These are phyloP conservation scores for Phyllopteryx taeniolatus DNA, from an alignment of 2,113 vertebrate genomes.

Conservation along the genomic window DNA sequence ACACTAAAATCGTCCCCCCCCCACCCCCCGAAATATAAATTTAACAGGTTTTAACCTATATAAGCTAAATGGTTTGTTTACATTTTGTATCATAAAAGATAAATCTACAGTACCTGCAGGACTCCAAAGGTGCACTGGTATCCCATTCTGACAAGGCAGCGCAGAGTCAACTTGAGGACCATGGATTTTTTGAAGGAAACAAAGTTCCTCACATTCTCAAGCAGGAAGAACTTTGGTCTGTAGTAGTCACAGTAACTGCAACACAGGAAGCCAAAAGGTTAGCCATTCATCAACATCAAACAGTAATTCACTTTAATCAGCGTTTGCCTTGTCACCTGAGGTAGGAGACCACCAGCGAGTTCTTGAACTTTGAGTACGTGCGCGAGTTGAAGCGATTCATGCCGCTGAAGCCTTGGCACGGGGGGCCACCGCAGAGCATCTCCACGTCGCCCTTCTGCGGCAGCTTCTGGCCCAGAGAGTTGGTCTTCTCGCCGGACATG, in stretches of 20 bases:
- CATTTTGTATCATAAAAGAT: too few species aligned
- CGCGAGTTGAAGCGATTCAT: constrained; percentile 99
- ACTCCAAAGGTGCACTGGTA: constrained; percentile 97
- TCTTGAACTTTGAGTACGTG: constrained; percentile 98
- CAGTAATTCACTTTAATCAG: too few species aligned
- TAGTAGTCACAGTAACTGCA: constrained; percentile 96
- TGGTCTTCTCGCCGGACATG: constrained; percentile 89
- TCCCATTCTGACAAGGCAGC: constrained; percentile 94
- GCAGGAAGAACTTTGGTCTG: constrained; percentile 89
- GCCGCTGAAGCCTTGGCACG: constrained; percentile 96
- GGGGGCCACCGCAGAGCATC: constrained; percentile 92
- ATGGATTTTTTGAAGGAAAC: constrained; percentile 96
- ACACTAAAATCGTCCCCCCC: too few species aligned
- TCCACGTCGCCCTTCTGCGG: constrained; percentile 95
- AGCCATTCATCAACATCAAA: too few species aligned
- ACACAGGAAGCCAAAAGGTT: neutral
- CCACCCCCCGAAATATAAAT: too few species aligned
- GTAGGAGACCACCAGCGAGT: constrained; percentile 95
- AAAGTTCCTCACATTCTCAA: constrained; percentile 95
- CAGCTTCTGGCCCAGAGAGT: constrained; percentile 86
- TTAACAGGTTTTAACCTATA: too few species aligned
- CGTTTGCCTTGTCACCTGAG: constrained; percentile 76
- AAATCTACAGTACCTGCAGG: constrained; percentile 77
- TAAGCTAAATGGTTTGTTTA: too few species aligned
- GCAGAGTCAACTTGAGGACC: constrained; percentile 92